Base-by-base conservation (phyloP, 1,140 invertebrate genomes). In the Trissolcus basalis region DNA sequence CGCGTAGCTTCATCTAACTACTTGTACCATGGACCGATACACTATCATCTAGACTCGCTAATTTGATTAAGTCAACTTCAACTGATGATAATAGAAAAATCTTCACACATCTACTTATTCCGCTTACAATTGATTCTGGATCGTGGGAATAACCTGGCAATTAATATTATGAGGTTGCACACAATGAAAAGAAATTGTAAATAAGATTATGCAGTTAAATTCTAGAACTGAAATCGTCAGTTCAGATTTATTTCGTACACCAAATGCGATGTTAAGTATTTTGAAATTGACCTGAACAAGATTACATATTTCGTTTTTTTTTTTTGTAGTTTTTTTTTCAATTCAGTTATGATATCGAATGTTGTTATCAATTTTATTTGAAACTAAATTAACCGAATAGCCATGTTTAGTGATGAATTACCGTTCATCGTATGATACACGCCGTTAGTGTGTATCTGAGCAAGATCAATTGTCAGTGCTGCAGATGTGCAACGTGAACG, bases 381-480 rank as follows among this genome's bases (percentile, higher is more conserved):
- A 39, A 39, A 8, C n/a, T 39, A 3, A 39, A 39, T 39, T 10
- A 39, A n/a, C 14, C 11, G 45, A 65, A 10, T n/a, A 55, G 35
- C 39, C 11, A 53, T 50, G 27, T 32, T 15, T 39, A 55, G 60
- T 48, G 19, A 35, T 63, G 61, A 70, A n/a, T n/a, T n/a, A n/a
- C n/a, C n/a, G n/a, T 59, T 39, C 54, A 59, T 61, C 27, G 35
- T 19, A 14, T 49, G 33, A 33, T 55, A 7, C 41, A 53, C 27
- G 60, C 70, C 63, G 71, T 74, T 74, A 27, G 19, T 68, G 58
- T 56, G 63, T 56, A 74, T 67, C 56, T 73, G 47, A 63, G 56
- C 56, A 67, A 74, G 56, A 74, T 74, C 61, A 67, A 74, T 67
- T 74, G 61, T 74, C 58, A 58, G 56, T 63, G 63, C 67, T 68